Base-by-base conservation (phyloP, 2,113 vertebrate species). In the Hirundichthys speculiger region DNA sequence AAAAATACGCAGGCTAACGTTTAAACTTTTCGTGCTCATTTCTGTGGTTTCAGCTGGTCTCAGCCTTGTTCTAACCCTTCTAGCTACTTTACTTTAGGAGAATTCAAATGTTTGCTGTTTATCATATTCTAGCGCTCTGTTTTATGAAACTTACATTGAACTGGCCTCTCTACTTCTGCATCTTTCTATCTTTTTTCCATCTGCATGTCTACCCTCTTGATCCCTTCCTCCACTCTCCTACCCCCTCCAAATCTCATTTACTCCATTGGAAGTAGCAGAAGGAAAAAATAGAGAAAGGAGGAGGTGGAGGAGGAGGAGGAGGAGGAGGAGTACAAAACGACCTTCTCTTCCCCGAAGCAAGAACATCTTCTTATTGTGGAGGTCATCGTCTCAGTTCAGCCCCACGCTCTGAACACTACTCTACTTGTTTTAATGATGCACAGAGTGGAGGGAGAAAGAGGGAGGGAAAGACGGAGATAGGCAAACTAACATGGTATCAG, bases 381-480 rank as follows among this genome's bases (percentile, higher is more conserved):
- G 90, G 90, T 91, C 89, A 89, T 72, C 62, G 76, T 85, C 83
- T 87, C 85, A 70, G 82, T 83, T 86, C 82, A 83, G 86, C 83
- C 79, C 85, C 68, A 75, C 73, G 56, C 80, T 88, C 86, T 74
- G 80, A 92, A 91, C 87, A 90, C 88, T 89, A 84, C 84, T 85
- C 83, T 79, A 85, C 88, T 89, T 90, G 88, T 91, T 93, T 92
- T 92, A 90, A 92, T 89, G 87, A 93, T 87, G 88, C 88, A 74
- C 79, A 58, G 70, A 87, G 78, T 50, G 71, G 66, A 86, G 79
- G 70, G 64, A 88, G 86, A 79, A 66, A 52, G 73, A 83, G 73
- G 67, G 67, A 77, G 57, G 62, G 58, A 73, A 42, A 72, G 55
- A 75, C 56, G 67, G 69, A 75, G 65, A 69, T 45, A 63, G 58